Evolutionary conservation across 2,797 vertebrate genomes (phyloP), one percentile per base, ranked within the genome.

Genomic region (Pseudomugil gertrudae): DNA sequence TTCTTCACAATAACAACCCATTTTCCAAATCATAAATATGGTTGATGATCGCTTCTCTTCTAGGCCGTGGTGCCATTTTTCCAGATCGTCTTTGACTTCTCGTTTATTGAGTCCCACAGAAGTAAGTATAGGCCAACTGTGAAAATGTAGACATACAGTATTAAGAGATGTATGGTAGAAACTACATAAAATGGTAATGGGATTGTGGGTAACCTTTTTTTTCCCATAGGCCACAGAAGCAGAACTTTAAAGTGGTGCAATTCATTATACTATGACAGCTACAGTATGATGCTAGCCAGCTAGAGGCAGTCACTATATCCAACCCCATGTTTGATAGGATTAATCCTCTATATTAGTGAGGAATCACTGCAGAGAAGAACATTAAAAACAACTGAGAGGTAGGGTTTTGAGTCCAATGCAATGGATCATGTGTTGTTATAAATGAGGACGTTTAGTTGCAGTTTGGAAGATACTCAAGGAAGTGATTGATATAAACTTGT

Each of bases 371-470:
- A 83, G 63, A 72, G 71, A 76, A 76, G 72, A 79, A 72, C 53
- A 66, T 75, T 74, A 30, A 71, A 79, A 81, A 82, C 56, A 66
- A 47, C 82, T 74, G 35, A 89, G 89, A 91, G 87, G 89, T 87
- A 89, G 88, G 88, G 84, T 75, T 84, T 81, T 66, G 32, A 79
- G 62, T 85, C 80, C 23, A 64, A 70, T 73, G 69, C 55, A 72
- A 51, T 68, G 74, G 38, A 55, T 76, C 54, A 15, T 50, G 48
- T 63, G 74, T 43, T 43, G 9, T 19, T n/a, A 64, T 35, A 33
- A 59, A 68, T 69, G 60, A 71, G 54, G 66, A 65, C 66, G 62
- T 66, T 74, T 47, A 71, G 61, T 33, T 76, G 61, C 35, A 74
- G 68, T 52, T 57, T 72, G 54, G 68, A 65, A 47, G 61, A 71